Percentiles rank a stretch among this genome's conserved stretches.
phyloP scores from a whole-genome alignment of 1,140 invertebrate species.

The Melipona quadrifasciata region DNA sequence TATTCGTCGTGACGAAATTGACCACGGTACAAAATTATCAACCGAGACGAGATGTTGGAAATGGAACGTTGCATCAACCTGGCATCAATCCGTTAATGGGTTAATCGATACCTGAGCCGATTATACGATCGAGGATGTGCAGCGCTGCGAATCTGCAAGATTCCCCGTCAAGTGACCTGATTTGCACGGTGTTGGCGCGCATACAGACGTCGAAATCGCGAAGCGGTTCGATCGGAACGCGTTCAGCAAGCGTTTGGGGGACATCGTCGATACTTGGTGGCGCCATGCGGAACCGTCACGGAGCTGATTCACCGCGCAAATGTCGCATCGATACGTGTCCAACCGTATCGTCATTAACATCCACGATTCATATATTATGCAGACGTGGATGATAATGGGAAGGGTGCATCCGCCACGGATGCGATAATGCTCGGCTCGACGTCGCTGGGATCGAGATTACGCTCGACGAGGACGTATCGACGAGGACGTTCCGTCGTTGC shows the following conservation, averaged over 20 bases:
- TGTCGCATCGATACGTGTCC: slow-evolving; percentile 4
- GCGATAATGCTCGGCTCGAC: slow-evolving; percentile 37
- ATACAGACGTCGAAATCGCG: not conserved
- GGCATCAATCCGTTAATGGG: too few species aligned
- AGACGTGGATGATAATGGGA: slow-evolving; percentile 42
- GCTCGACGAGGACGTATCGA: slow-evolving; percentile 1
- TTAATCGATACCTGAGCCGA: not conserved
- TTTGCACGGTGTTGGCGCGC: slow-evolving; percentile 1
- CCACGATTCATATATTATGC: slow-evolving; percentile 52
- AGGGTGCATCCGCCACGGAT: not conserved
- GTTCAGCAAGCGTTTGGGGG: not conserved
- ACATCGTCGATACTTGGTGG: slow-evolving; percentile 3
- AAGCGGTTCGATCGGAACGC: not conserved
- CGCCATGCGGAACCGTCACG: slow-evolving; percentile 38
- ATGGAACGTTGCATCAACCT: not conserved
- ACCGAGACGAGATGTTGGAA: not conserved
- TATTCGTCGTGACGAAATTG: too few species aligned
- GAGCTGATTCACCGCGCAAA: slow-evolving; percentile 26
- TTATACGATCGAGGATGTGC: not conserved
- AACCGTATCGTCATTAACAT: slow-evolving; percentile 34
- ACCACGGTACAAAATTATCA: not conserved
- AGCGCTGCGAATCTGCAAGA: not conserved
- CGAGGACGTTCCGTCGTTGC: not conserved
- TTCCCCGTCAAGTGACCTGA: not conserved
- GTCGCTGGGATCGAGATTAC: slow-evolving; percentile 19